A percentile compares a stretch with the other conserved stretches of the same genome.
phyloP scores from a whole-genome alignment of 2,113 vertebrate genomes.

The Hemibagrus wyckioides region DNA sequence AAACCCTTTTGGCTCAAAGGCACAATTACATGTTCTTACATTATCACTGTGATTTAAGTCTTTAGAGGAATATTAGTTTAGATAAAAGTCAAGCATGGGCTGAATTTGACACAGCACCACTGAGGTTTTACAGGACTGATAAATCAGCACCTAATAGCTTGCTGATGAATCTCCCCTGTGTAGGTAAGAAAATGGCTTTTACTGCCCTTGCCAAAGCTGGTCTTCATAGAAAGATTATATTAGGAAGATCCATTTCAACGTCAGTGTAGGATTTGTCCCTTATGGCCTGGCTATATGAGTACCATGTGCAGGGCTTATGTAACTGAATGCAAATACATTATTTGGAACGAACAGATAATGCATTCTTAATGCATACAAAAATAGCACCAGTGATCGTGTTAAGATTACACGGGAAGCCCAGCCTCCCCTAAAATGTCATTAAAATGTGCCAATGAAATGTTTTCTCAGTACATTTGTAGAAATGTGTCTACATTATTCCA shows the following conservation, averaged over 20 bases:
- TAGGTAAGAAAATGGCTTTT: constrained; percentile 34
- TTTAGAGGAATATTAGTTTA: constrained; percentile 33
- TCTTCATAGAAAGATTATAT: constrained; percentile 12
- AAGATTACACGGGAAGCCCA: neutral
- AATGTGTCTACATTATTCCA: neutral
- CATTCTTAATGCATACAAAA: neutral
- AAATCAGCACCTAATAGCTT: constrained; percentile 36
- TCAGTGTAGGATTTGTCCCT: constrained; percentile 20
- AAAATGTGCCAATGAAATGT: neutral
- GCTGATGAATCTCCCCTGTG: constrained; percentile 25
- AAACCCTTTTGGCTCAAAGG: neutral
- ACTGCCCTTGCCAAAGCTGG: constrained; percentile 28
- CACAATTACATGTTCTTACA: neutral
- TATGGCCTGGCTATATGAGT: neutral
- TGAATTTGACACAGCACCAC: constrained; percentile 32
- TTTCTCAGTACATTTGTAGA: neutral
- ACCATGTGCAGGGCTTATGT: constrained; percentile 6
- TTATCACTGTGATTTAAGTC: constrained; percentile 30
- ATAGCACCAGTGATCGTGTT: neutral
- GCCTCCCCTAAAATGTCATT: neutral
- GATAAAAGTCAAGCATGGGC: constrained; percentile 19
- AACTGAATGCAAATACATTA: neutral
- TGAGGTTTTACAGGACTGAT: constrained; percentile 30
- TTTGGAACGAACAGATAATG: neutral
- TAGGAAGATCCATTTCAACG: constrained; percentile 12